A percentile compares a stretch with the other conserved stretches of the same genome.
These are phyloP conservation scores for Myotis vivesi DNA, from an alignment of 2,797 vertebrate species.

Conservation along the genomic window DNA sequence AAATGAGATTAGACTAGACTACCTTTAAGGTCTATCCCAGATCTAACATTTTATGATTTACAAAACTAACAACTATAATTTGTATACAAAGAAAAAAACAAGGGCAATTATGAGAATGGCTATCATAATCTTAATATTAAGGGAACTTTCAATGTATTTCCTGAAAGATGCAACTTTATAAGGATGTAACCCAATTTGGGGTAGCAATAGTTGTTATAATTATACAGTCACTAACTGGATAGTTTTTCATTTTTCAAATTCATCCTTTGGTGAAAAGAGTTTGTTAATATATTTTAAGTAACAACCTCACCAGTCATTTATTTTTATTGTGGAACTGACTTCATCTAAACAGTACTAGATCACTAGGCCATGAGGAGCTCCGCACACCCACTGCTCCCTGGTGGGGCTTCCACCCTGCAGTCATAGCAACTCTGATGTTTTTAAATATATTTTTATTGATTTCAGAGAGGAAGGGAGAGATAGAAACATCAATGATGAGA, in stretches of 20 bases:
- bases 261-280: not conserved
- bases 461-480: too few relatives aligned
- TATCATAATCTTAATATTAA: not conserved
- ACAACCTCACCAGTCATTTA: not conserved
- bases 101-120: not conserved
- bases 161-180: not conserved
- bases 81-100: conserved; percentile 12
- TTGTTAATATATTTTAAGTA: not conserved
- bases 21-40: not conserved
- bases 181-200: not conserved
- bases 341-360: not conserved
- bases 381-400: not conserved
- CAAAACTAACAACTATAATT: not conserved
- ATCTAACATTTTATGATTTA: conserved; percentile 12
- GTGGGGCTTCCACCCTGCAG: not conserved
- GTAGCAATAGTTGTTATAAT: not conserved
- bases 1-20: not conserved
- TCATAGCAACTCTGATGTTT: not conserved
- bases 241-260: not conserved
- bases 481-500: too few relatives aligned
- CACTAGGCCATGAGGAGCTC: not conserved
- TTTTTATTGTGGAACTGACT: not conserved
- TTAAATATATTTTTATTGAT: too few relatives aligned
- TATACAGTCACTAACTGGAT: not conserved
- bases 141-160: not conserved